Conservation (phyloP, 2,888 invertebrate species). For the Podotricha telesiphe region DNA sequence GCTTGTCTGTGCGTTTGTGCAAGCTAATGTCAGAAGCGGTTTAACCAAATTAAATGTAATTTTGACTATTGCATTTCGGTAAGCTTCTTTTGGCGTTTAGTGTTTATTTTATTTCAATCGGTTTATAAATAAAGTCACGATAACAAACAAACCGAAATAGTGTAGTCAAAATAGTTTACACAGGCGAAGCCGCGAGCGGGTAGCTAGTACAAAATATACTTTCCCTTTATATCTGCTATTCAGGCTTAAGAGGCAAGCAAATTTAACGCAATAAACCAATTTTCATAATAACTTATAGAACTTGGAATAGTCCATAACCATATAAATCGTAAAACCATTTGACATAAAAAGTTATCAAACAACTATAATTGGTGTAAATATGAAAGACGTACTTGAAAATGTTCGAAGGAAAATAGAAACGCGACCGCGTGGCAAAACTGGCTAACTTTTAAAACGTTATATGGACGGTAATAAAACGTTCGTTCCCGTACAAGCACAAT, state of each 20-base stretch:
- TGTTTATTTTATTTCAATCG: no score
- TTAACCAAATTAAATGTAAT: no score
- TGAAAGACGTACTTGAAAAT: constrained; percentile 59
- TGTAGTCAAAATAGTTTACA: no score
- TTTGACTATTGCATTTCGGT: no score
- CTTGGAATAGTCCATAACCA: constrained; percentile 43
- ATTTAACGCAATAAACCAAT: constrained; percentile 14
- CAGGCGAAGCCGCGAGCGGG: no score
- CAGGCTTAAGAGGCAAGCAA: neutral
- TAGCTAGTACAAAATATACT: constrained; percentile 10
- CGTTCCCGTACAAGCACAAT: constrained; percentile 80
- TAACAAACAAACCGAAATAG: no score
- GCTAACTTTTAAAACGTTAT: constrained; percentile 83
- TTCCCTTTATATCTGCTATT: constrained; percentile 18
- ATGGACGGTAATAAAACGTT: constrained; percentile 81
- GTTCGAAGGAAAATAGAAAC: constrained; percentile 57
- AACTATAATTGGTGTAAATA: constrained; percentile 68
- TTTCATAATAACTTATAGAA: constrained; percentile 18
- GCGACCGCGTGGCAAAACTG: constrained; percentile 71
- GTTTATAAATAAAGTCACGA: no score
- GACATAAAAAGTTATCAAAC: constrained; percentile 70
- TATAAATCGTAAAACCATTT: constrained; percentile 55
- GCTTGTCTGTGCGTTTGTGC: no score
- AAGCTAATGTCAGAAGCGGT: no score
- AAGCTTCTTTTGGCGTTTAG: no score